Evolutionary conservation across 2,797 vertebrate species (phyloP).

Genomic region (Neomorphus geoffroyi): DNA sequence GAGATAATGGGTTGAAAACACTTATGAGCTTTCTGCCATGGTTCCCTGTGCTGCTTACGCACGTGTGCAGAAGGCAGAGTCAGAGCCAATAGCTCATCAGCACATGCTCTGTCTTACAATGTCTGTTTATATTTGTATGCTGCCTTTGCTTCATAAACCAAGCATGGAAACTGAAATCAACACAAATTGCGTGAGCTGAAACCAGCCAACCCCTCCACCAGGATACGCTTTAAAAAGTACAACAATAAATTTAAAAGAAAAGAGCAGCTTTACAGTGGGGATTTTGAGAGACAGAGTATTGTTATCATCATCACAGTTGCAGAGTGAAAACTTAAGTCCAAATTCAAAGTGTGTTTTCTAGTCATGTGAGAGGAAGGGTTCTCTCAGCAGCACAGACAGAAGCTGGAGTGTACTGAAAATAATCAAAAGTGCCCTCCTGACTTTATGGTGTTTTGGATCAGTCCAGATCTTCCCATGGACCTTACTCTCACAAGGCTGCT

Average conservation of each 20-base stretch:
- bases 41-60: background rate
- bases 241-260: background rate
- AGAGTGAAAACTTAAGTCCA: background rate
- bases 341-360: background rate
- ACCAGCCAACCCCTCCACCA: background rate
- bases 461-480: background rate
- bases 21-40: background rate
- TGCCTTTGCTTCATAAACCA: background rate
- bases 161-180: background rate
- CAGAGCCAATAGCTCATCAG: background rate
- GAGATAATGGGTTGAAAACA: background rate
- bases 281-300: background rate
- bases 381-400: background rate
- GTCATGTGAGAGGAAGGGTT: background rate
- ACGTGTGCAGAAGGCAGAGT: background rate
- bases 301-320: background rate
- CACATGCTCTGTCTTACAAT: background rate
- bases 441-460: background rate
- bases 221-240: background rate
- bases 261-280: background rate
- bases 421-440: background rate
- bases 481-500: background rate
- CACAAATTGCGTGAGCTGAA: background rate
- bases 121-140: background rate
- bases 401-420: background rate